Base-by-base conservation (phyloP, 53 echinoderm and acorn worm genomes). In the Holothuria leucospilota region DNA sequence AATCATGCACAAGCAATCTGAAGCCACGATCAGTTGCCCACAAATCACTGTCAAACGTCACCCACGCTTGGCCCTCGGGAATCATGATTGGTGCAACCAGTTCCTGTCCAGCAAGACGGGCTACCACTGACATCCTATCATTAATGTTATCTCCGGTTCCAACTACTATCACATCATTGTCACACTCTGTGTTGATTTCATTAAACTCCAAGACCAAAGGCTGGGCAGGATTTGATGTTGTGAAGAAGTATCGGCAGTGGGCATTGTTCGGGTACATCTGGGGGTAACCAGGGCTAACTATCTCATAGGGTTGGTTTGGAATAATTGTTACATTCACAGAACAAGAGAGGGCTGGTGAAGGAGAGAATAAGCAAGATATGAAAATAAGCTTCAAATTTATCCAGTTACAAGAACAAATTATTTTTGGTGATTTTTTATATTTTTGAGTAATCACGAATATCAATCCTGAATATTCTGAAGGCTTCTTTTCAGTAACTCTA, bases 271-370 rank as follows among this genome's bases (percentile, higher is more conserved):
- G 91, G 68, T 91, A 91, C 30, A 82, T 59, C 67, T 67, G 66
- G 77, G 91, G 91, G 70, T 84, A 91, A 12, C 82, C 82, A 4
- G 91, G 91, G 29, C 91, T 91, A 24, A 74, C 81, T 4, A 91
- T 30, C 63, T 53, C 84, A 25, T 74, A 58, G 27, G 83, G 71
- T 67, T 91, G 91, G 23, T 61, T 81, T 25, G 51, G 64, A 16
- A 73, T 20, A 6, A 91, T 63, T 9, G 87, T 91, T 56, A 82
- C 72, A 42, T 91, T 91, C 58, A 74, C 56, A 4, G 91, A 91
- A 58, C 91, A 91, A 27, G 87, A 73, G 1, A 87, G 80, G 27
- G 53, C 91, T 91, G 56, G 18, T 51, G 3, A 20, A 66, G 5
- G 24, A 18, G 56, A 56, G 2, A 21, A 20, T 38, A 69, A 13